A percentile compares a stretch with the other conserved stretches of the same genome.
Conservation (phyloP, 2,797 vertebrate genomes). For the Characodon lateralis region DNA sequence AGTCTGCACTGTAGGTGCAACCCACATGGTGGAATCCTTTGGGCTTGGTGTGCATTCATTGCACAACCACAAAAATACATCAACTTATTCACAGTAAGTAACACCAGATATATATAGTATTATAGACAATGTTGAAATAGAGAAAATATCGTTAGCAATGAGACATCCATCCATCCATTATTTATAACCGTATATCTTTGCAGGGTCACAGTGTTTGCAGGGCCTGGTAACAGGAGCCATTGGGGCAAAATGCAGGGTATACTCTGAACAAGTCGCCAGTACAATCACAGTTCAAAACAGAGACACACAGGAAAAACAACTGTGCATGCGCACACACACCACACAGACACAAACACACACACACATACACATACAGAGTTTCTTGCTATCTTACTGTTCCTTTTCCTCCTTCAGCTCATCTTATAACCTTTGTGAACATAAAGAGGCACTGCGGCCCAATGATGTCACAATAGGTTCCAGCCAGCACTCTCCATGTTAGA, state of each 20-base stretch:
- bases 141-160: background rate
- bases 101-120: conserved; percentile 30
- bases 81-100: conserved; percentile 10
- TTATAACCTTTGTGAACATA: conserved; percentile 51
- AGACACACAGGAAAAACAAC: too few relatives aligned
- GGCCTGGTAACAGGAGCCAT: background rate
- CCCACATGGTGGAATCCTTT: conserved; percentile 43
- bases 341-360: too few relatives aligned
- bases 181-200: background rate
- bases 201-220: background rate
- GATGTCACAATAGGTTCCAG: conserved; percentile 63
- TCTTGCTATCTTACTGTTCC: conserved; percentile 21
- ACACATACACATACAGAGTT: conserved; percentile 10
- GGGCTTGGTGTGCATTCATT: conserved; percentile 39
- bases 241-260: background rate
- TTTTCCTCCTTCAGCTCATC: conserved; percentile 46
- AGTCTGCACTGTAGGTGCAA: conserved; percentile 34
- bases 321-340: background rate
- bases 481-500: conserved; percentile 62
- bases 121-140: background rate
- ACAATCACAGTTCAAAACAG: too few relatives aligned
- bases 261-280: background rate
- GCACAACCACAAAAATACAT: conserved; percentile 11
- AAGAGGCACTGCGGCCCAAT: conserved; percentile 62
- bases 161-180: background rate